Percentiles rank a stretch among this genome's conserved stretches.
Evolutionary conservation across 2,113 vertebrate species (phyloP).

Genomic region (Danio rerio): DNA sequence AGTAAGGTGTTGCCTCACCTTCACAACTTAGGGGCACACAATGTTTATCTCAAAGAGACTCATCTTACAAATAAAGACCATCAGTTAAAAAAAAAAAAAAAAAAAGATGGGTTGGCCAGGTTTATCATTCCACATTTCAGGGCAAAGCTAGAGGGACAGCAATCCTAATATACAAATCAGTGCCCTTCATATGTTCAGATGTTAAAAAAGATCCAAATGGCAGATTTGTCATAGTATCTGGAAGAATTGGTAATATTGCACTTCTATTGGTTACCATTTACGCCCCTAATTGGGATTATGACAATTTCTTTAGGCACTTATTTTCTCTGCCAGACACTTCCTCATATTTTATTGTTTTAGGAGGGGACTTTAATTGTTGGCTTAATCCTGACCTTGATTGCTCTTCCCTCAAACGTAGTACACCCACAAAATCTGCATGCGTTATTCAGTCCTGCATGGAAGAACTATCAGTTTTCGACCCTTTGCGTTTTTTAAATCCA

Average conservation of each 20-base stretch:
- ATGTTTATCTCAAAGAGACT: slow-evolving; percentile 7
- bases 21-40: background rate
- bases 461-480: background rate
- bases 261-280: background rate
- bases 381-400: background rate
- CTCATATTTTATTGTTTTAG: background rate
- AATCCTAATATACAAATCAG: background rate
- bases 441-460: slow-evolving; percentile 21
- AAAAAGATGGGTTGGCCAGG: background rate
- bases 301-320: background rate
- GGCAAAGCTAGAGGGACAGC: background rate
- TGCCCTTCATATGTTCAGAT: background rate
- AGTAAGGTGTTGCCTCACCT: background rate
- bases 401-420: background rate
- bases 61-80: background rate
- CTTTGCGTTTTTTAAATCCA: slow-evolving; percentile 20
- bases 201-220: slow-evolving; percentile 7
- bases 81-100: background rate
- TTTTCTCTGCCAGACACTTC: background rate
- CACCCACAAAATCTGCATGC: slow-evolving; percentile 3
- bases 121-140: background rate
- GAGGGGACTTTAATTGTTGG: slow-evolving; percentile 13
- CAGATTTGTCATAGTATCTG: background rate
- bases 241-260: background rate
- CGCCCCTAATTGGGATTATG: background rate